A percentile compares a stretch with the other conserved stretches of the same genome.
phyloP scores from a whole-genome alignment of 2,888 invertebrate species.

The Nemurella pictetii region DNA sequence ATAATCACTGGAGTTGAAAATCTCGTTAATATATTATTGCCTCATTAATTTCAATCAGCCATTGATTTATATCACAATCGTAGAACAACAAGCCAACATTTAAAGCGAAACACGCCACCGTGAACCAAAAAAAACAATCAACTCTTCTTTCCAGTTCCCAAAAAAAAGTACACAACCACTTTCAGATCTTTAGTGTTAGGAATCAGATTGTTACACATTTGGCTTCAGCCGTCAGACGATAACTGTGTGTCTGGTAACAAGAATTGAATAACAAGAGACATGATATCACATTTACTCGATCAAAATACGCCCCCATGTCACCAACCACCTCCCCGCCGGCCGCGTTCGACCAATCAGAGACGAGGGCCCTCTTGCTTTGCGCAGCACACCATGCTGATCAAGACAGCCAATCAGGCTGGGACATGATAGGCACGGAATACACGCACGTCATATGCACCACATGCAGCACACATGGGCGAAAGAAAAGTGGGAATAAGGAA shows the following conservation, averaged over 20 bases:
- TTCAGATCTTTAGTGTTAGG: constrained; percentile 26
- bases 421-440: too few species aligned
- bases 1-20: neutral
- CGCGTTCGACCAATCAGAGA: constrained; percentile 38
- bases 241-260: constrained; percentile 24
- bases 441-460: neutral
- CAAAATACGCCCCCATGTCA: constrained; percentile 44
- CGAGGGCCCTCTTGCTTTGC: neutral
- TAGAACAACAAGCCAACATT: constrained; percentile 12
- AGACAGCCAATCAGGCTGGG: neutral
- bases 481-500: neutral
- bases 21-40: neutral
- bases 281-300: constrained; percentile 19
- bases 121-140: neutral
- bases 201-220: constrained; percentile 20
- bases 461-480: neutral
- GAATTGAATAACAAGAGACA: constrained; percentile 22
- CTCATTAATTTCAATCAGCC: constrained; percentile 21
- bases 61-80: constrained; percentile 9
- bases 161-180: constrained; percentile 12
- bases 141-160: constrained; percentile 5
- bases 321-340: constrained; percentile 53
- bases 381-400: neutral
- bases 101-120: constrained; percentile 4
- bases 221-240: constrained; percentile 4